Evolutionary conservation across 2,797 vertebrate species (phyloP).

Genomic region (Schizopygopsis pylzovi): DNA sequence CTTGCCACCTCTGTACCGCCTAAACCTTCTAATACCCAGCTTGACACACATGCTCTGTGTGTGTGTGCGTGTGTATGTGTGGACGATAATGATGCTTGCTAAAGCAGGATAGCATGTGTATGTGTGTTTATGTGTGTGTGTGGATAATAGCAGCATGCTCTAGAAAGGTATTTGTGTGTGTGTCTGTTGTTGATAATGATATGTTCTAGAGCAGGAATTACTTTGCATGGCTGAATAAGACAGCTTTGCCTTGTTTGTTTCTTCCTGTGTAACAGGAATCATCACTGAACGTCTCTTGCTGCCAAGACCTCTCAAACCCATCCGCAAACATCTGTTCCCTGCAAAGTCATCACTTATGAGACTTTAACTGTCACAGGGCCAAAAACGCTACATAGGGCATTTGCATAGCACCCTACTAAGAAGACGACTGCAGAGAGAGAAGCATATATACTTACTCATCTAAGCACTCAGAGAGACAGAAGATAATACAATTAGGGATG

Average conservation of each 20-base stretch:
- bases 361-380: conserved; percentile 52
- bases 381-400: conserved; percentile 49
- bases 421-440: conserved; percentile 30
- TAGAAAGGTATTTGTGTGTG: conserved; percentile 39
- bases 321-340: conserved; percentile 61
- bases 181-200: conserved; percentile 31
- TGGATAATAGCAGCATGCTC: not conserved
- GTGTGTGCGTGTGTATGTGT: conserved; percentile 34
- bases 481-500: not conserved
- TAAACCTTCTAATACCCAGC: conserved; percentile 51
- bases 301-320: conserved; percentile 57
- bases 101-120: conserved; percentile 9
- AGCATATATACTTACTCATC: conserved; percentile 3
- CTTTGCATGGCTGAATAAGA: conserved; percentile 40
- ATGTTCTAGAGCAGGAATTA: conserved; percentile 46
- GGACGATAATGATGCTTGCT: conserved; percentile 1
- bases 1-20: conserved; percentile 35
- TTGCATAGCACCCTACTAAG: conserved; percentile 58
- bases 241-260: conserved; percentile 57
- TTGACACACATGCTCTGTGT: conserved; percentile 65
- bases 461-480: conserved; percentile 25
- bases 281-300: conserved; percentile 40
- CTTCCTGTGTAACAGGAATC: conserved; percentile 49
- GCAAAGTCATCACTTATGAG: conserved; percentile 63
- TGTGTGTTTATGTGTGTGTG: conserved; percentile 35